A percentile compares a stretch with the other conserved stretches of the same genome.
These are phyloP conservation scores for Nothocercus nigrocapillus DNA, from an alignment of 2,113 vertebrate species.

Conservation along the genomic window DNA sequence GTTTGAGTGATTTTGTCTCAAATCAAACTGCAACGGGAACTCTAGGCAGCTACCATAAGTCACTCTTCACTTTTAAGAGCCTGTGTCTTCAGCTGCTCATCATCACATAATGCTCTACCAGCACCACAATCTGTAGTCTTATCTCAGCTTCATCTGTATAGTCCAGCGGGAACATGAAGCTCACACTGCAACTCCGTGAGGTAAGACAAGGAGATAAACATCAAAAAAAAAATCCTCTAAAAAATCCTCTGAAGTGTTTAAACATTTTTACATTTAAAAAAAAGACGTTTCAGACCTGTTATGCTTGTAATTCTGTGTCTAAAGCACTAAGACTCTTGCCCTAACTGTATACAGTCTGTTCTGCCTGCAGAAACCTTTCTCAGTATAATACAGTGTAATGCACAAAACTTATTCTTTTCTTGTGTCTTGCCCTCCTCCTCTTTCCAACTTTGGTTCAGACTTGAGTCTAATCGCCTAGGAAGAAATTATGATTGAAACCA, in stretches of 20 bases:
- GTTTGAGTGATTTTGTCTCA: neutral
- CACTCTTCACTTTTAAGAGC: neutral
- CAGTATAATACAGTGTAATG: neutral
- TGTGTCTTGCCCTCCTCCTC: neutral
- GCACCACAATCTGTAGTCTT: neutral
- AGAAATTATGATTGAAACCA: neutral
- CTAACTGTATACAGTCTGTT: neutral
- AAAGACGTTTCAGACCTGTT: fast-evolving
- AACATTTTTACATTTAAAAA: neutral
- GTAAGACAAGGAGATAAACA: neutral
- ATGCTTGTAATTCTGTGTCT: neutral
- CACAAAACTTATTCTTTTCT: neutral
- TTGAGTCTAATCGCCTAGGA: neutral
- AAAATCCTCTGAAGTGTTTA: neutral
- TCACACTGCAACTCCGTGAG: neutral
- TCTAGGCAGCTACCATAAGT: neutral
- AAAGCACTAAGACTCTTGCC: neutral
- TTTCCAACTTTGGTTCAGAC: neutral
- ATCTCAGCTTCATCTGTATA: neutral
- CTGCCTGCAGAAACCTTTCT: neutral
- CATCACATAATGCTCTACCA: neutral
- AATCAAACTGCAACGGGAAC: neutral
- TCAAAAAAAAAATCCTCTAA: neutral
- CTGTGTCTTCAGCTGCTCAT: neutral
- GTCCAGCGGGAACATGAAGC: neutral